Conservation (phyloP, 2,113 vertebrate genomes). For the Campylomormyrus numenius region DNA sequence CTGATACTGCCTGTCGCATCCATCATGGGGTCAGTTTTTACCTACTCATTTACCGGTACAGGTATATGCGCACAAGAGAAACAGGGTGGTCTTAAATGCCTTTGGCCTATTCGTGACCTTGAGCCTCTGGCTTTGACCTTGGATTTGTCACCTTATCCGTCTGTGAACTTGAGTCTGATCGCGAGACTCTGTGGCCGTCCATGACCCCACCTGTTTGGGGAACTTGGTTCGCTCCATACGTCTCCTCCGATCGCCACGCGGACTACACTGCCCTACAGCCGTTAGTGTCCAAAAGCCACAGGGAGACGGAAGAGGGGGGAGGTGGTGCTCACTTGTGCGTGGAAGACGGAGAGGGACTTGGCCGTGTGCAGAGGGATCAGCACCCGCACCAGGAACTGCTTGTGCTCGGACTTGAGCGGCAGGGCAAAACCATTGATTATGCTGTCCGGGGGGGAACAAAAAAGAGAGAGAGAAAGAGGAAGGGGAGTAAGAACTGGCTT, state of each 20-base stretch:
- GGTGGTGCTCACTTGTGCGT: conserved; percentile 73
- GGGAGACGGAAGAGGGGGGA: background rate
- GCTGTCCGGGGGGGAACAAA: conserved; percentile 43
- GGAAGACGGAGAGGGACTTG: conserved; percentile 84
- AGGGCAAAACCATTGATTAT: conserved; percentile 89
- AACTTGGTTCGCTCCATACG: background rate
- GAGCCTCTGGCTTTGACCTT: background rate
- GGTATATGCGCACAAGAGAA: background rate
- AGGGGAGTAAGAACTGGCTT: background rate
- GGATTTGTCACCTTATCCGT: background rate
- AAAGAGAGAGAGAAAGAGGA: background rate
- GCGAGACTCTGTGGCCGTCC: too few relatives aligned
- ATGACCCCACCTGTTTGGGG: background rate
- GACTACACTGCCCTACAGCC: background rate
- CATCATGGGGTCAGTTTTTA: background rate
- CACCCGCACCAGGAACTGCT: conserved; percentile 85
- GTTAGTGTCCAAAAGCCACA: background rate
- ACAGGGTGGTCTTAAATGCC: background rate
- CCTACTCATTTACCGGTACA: background rate
- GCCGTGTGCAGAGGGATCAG: conserved; percentile 84
- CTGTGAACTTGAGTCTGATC: background rate
- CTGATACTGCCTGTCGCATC: background rate
- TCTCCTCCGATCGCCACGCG: background rate
- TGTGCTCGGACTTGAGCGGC: conserved; percentile 85
- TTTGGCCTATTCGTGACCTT: background rate